Base-by-base conservation (phyloP, 2,888 invertebrate species). In the Drepanosiphum platanoidis region DNA sequence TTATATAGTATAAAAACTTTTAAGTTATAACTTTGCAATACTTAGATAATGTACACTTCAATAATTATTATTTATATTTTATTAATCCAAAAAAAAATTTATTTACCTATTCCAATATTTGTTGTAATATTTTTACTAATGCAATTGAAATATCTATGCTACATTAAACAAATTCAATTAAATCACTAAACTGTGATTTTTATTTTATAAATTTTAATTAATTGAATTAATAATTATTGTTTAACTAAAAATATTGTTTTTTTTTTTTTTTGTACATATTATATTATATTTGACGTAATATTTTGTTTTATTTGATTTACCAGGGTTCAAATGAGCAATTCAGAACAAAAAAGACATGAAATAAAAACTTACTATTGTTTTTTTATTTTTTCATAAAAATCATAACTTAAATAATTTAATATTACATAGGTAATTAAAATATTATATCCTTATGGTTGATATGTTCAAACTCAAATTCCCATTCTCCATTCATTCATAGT, bases 351-450 rank as follows among this genome's bases (percentile, higher is more conserved):
- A 18, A 52, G 5, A 13, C 36, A 46, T 36, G 3, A 70, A 80
- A 70, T 70, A 52, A 80, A 68, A 70, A 70, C 66, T 74, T 64
- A 15, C 39, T 64, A 36, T 11, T 39, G 36, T 77, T 52, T 52
- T 70, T 22, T 30, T 11, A 68, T 81, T 81, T 82, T 61, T 72
- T 82, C 5, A 4, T 71, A 82, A 82, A 82, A 82, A 71, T 61
- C 15, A 72, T 72, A 71, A 42, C 71, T 61, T 82, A 72, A 82
- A 72, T 72, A 61, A 39, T 72, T 72, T 72, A 72, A 61, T 36
- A 66, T 75, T 83, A 83, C 74, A 83, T 82, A 66, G 66, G 13
- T 74, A 74, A 46, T 83, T 66, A 32, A 64, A 83, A 52, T 83
- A 64, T 52, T 83, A 64, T 52, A 36, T 83, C 74, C 34, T 11